Conservation (phyloP, 1,140 invertebrate species). For the Littorina saxatilis region DNA sequence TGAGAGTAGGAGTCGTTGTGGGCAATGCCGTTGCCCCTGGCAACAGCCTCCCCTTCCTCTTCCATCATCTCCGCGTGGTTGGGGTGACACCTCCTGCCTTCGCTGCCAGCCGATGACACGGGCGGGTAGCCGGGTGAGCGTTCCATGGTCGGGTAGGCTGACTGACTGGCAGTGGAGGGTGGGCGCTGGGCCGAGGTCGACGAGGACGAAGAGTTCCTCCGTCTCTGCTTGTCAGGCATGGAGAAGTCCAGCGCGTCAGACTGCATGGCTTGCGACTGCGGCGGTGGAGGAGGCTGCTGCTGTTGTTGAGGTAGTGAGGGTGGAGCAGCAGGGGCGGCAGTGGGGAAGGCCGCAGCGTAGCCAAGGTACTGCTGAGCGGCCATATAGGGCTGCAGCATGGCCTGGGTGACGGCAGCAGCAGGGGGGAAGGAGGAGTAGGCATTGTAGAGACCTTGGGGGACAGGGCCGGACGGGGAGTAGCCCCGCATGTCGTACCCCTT, state of each 20-base stretch:
- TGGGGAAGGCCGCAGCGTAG: conserved; percentile 50
- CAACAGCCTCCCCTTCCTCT: neutral
- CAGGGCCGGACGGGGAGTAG: conserved; percentile 7
- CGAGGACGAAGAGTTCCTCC: conserved; percentile 7
- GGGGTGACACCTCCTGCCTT: neutral
- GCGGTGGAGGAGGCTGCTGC: neutral
- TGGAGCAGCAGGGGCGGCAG: conserved; percentile 48
- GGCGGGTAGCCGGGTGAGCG: too few relatives aligned
- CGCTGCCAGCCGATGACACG: too few relatives aligned
- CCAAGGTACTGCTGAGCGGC: conserved; percentile 49
- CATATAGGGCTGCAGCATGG: conserved; percentile 57
- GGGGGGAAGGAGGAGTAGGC: conserved; percentile 36
- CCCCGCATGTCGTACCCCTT: conserved; percentile 1
- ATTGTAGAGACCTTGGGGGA: conserved; percentile 37
- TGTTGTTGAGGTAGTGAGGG: conserved; percentile 34
- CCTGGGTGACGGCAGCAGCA: conserved; percentile 48
- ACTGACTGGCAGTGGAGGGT: conserved; percentile 10
- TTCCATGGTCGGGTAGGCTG: too few relatives aligned
- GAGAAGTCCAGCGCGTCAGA: conserved; percentile 69
- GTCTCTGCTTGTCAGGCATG: conserved; percentile 47
- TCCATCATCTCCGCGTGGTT: neutral
- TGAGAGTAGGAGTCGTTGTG: neutral
- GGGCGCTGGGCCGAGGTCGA: neutral
- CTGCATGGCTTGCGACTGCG: conserved; percentile 47
- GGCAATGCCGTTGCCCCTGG: neutral